Evolutionary conservation across 2,888 invertebrate species (phyloP).

Genomic region (Mechanitis messenoides): DNA sequence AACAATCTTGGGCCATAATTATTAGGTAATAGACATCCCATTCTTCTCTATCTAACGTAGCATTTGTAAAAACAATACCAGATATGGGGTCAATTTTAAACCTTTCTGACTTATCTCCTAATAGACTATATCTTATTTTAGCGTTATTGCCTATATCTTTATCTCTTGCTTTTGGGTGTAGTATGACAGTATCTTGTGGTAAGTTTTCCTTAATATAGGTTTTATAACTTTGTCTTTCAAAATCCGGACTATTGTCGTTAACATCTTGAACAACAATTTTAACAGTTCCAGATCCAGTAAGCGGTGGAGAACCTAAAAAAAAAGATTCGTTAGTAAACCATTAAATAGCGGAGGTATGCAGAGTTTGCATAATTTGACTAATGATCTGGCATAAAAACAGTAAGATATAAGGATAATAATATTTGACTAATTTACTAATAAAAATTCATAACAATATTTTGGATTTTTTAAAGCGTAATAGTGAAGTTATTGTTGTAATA

Average conservation of each 20-base stretch:
- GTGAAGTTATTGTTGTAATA: too few species aligned
- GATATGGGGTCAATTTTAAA: slow-evolving; percentile 87
- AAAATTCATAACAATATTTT: too few species aligned
- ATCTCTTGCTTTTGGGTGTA: slow-evolving; percentile 87
- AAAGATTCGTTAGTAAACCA: background rate
- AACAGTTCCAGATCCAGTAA: slow-evolving; percentile 94
- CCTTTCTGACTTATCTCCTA: slow-evolving; percentile 87
- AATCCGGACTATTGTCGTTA: slow-evolving; percentile 94
- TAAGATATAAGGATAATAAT: background rate
- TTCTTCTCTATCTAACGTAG: slow-evolving; percentile 87
- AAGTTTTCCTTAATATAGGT: slow-evolving; percentile 89
- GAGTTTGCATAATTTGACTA: too few species aligned
- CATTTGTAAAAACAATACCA: slow-evolving; percentile 86
- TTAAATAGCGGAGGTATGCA: background rate
- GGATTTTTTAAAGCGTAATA: too few species aligned
- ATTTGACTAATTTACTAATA: background rate
- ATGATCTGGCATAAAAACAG: too few species aligned
- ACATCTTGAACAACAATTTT: slow-evolving; percentile 94
- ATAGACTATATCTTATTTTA: slow-evolving; percentile 88
- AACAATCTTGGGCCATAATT: slow-evolving; percentile 92
- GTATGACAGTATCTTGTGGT: slow-evolving; percentile 84
- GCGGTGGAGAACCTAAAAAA: slow-evolving; percentile 89
- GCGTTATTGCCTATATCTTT: slow-evolving; percentile 90
- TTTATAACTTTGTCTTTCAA: slow-evolving; percentile 87
- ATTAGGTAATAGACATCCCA: slow-evolving; percentile 86